These are phyloP conservation scores for Tryphoninae sp. DNA, from an alignment of 2,888 invertebrate species.

Conservation along the genomic window DNA sequence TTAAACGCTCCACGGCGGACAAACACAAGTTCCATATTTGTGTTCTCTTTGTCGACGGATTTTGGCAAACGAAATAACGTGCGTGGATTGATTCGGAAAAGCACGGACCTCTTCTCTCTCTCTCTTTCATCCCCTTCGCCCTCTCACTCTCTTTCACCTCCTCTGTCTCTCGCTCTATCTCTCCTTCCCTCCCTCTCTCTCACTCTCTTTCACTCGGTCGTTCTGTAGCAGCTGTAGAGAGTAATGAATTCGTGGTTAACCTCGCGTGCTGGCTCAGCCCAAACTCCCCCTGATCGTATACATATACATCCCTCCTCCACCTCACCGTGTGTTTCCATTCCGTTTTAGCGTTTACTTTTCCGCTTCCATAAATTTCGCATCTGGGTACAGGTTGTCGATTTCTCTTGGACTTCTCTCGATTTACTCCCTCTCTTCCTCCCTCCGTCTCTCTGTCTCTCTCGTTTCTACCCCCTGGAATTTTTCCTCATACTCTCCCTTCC, in stretches of 20 bases:
- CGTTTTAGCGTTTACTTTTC: constrained; percentile 60
- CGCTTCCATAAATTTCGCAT: constrained; percentile 63
- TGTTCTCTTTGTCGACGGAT: constrained; percentile 55
- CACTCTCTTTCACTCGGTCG: neutral
- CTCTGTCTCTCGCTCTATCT: constrained; percentile 11
- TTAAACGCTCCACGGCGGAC: constrained; percentile 15
- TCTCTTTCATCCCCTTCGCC: neutral
- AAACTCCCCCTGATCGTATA: constrained; percentile 29
- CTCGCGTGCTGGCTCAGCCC: constrained; percentile 62
- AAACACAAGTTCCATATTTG: constrained; percentile 15
- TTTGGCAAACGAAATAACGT: constrained; percentile 62
- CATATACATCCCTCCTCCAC: neutral
- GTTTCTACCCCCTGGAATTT: neutral
- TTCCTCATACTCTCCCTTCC: neutral
- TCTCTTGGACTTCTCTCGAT: constrained; percentile 53
- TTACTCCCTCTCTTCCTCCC: neutral
- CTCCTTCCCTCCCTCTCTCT: neutral
- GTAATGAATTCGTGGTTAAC: constrained; percentile 65
- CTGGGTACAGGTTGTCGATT: constrained; percentile 67
- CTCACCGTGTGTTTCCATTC: constrained; percentile 40
- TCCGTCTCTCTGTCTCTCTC: neutral
- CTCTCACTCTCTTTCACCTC: neutral
- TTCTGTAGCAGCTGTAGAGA: constrained; percentile 50
- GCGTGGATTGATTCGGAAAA: constrained; percentile 61
- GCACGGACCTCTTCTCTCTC: neutral